Evolutionary conservation across 2,113 vertebrate genomes (phyloP).

Genomic region (Bujurquina vittata): DNA sequence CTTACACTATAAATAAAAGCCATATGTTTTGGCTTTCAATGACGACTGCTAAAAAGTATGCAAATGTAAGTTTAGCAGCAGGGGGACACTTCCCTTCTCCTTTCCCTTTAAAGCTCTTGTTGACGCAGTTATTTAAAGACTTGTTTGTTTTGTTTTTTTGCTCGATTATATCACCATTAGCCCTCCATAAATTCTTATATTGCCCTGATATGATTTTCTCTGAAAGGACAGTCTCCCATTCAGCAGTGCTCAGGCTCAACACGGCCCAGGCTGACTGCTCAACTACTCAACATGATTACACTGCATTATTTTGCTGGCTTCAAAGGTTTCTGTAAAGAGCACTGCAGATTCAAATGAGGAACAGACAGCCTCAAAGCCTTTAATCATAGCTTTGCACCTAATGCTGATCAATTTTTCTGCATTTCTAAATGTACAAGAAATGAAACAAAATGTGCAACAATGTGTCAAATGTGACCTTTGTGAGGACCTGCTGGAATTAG

Average conservation of each 20-base stretch:
- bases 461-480: neutral
- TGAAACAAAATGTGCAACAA: neutral
- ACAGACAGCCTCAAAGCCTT: neutral
- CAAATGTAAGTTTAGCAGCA: neutral
- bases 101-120: neutral
- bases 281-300: neutral
- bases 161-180: neutral
- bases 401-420: neutral
- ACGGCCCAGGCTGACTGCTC: neutral
- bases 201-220: neutral
- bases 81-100: rapidly evolving
- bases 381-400: neutral
- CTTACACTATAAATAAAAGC: neutral
- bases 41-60: rapidly evolving
- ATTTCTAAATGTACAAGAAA: slow-evolving; percentile 1
- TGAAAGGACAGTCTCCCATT: neutral
- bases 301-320: neutral
- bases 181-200: neutral
- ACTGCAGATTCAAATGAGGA: slow-evolving; percentile 9
- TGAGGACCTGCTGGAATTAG: neutral
- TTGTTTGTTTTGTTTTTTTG: no score
- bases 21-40: neutral
- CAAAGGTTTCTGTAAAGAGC: slow-evolving; percentile 25
- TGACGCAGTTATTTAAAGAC: neutral
- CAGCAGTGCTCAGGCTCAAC: neutral